Evolutionary conservation across 2,797 vertebrate species (phyloP).

Genomic region (Pangasius krempfi): DNA sequence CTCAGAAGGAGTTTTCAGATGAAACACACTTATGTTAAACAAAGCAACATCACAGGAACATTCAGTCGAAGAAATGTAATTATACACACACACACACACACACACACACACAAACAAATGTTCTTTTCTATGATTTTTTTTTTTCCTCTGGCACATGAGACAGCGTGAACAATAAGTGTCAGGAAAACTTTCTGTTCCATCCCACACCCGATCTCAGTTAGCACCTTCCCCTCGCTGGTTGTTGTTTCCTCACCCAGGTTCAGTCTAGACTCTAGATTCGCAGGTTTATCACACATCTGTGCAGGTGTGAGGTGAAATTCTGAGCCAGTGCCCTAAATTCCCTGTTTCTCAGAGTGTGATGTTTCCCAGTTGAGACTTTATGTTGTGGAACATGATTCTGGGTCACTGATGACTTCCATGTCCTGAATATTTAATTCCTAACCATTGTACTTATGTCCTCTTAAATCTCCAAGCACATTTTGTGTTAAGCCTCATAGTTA

Average conservation of each 20-base stretch:
- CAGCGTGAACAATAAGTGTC: background rate
- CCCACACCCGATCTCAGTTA: background rate
- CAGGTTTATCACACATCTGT: background rate
- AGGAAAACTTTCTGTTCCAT: background rate
- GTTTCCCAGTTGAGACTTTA: background rate
- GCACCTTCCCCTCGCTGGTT: background rate
- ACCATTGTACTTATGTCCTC: background rate
- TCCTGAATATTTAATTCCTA: background rate
- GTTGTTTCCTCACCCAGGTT: background rate
- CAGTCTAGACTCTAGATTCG: background rate
- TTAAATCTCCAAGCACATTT: background rate
- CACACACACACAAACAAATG: background rate
- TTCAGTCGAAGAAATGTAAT: background rate
- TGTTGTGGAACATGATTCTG: background rate
- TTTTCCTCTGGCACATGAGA: background rate
- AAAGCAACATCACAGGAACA: no score
- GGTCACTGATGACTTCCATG: background rate
- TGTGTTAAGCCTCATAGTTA: background rate
- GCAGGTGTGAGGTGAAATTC: slow-evolving; percentile 1
- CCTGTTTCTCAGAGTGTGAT: background rate
- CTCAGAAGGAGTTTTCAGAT: background rate
- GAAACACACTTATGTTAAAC: no score
- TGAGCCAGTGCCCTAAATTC: background rate
- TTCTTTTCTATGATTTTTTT: background rate
- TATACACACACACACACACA: background rate